Evolutionary conservation across 2,888 invertebrate genomes (phyloP), one percentile per base, ranked within the genome.

Genomic region (Philereme vetulata): DNA sequence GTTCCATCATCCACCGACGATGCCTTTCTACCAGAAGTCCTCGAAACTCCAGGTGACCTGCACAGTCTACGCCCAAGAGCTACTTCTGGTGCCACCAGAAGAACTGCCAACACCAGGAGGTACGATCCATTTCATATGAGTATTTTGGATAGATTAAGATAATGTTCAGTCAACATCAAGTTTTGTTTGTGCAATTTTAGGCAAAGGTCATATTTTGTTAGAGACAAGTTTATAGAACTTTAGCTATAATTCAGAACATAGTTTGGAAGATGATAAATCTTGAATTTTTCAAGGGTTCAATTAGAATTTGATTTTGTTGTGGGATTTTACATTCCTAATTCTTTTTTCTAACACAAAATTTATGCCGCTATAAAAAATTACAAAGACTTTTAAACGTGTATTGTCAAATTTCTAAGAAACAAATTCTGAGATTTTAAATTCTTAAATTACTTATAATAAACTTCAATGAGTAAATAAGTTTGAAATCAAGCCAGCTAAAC

Each of bases 81-180:
- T 10, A 89, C 82, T 0, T 89, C 92, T 0, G 88, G 86, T 1
- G 90, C 88, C 6, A 91, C 91, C 0, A 75, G 91, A n/a, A 81
- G 88, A n/a, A 91, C 90, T 6, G 89, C 91, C 5, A 91, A 91
- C 72, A 74, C 92, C 0, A 85, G 92, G 72, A 80, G 92, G 92
- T 92, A 85, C 36, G 42, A 38, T 38, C 46, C 3, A n/a, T 46
- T 44, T 21, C 21, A 5, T 21, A 11, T 7, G 5, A 44, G 7
- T 36, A 7, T 36, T 36, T 7, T 36, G 8, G 6, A 36, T 3
- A 36, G 5, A 36, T 36, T 8, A 8, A 36, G 36, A 5, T 2
- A n/a, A 42, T 4, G 10, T 10, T 42, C n/a, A n/a, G 5, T 9
- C 42, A n/a, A 42, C 10, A n/a, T 10, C 6, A 8, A 10, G n/a